Conservation (phyloP, 2,113 vertebrate species). For the Talpa occidentalis region DNA sequence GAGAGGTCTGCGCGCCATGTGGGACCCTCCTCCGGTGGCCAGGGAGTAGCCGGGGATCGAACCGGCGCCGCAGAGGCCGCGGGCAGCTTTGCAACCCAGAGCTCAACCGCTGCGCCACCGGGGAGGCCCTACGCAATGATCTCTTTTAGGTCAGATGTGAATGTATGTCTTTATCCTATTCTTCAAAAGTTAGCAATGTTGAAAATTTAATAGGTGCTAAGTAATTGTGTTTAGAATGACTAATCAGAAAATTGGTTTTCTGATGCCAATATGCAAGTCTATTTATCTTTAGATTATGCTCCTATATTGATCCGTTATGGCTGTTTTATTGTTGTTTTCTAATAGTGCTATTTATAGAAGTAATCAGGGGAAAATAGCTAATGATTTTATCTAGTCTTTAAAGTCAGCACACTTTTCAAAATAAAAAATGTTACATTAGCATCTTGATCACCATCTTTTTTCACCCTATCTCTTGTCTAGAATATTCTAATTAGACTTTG, state of each 20-base stretch:
- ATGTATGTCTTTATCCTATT: not conserved
- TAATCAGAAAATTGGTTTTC: not conserved
- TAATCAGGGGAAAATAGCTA: not conserved
- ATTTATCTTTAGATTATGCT: not conserved
- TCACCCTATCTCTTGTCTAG: not conserved
- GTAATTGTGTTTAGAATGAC: slow-evolving; percentile 35
- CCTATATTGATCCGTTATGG: not conserved
- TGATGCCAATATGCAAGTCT: not conserved
- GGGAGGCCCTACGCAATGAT: not conserved
- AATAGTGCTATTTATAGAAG: slow-evolving; percentile 3
- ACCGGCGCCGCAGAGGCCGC: too few relatives aligned
- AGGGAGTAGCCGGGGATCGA: too few relatives aligned
- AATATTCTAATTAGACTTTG: not conserved
- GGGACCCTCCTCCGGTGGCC: too few relatives aligned
- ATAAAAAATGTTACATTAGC: not conserved
- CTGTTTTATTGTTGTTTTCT: not conserved
- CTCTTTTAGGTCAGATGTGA: not conserved
- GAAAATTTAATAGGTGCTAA: not conserved
- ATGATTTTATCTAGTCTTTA: slow-evolving; percentile 7
- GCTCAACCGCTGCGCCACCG: too few relatives aligned
- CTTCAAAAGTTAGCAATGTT: not conserved
- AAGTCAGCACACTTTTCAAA: slow-evolving; percentile 4
- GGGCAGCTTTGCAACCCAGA: too few relatives aligned
- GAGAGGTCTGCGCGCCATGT: too few relatives aligned
- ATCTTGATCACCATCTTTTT: not conserved